phyloP scores from a whole-genome alignment of 2,797 vertebrate species.

The Darevskia mixta region DNA sequence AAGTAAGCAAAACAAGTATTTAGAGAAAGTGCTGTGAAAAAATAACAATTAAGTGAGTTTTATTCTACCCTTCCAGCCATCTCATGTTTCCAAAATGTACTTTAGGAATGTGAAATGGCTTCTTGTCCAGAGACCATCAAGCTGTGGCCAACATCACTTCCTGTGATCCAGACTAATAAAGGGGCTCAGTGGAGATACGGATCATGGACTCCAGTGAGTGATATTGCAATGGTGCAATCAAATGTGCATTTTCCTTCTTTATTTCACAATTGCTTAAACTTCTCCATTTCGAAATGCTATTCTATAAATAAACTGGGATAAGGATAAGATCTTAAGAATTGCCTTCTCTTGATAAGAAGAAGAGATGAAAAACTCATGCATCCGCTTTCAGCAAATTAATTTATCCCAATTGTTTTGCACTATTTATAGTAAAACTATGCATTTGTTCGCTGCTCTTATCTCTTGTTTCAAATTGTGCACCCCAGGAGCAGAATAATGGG shows the following conservation, averaged over 20 bases:
- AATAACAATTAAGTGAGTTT: not conserved
- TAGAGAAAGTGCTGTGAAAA: not conserved
- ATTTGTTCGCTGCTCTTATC: no score
- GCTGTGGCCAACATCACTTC: conserved; percentile 81
- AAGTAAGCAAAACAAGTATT: conserved; percentile 76
- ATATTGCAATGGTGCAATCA: conserved; percentile 13
- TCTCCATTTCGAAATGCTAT: not conserved
- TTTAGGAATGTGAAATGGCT: conserved; percentile 88
- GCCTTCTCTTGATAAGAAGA: not conserved
- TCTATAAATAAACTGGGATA: not conserved
- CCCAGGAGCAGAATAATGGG: no score
- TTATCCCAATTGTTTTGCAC: not conserved
- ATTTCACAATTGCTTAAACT: not conserved
- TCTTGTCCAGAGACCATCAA: conserved; percentile 82
- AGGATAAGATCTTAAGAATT: not conserved
- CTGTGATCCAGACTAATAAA: conserved; percentile 78
- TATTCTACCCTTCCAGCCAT: not conserved
- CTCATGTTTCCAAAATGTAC: not conserved
- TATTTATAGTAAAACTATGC: no score
- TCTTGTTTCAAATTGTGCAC: no score
- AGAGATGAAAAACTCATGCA: not conserved
- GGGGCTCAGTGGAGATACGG: conserved; percentile 93
- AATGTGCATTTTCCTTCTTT: not conserved
- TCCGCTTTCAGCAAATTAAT: not conserved
- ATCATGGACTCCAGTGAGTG: conserved; percentile 94